Evolutionary conservation across 2,888 invertebrate species (phyloP).

Genomic region (Kuschelorhynchus macadamiae): DNA sequence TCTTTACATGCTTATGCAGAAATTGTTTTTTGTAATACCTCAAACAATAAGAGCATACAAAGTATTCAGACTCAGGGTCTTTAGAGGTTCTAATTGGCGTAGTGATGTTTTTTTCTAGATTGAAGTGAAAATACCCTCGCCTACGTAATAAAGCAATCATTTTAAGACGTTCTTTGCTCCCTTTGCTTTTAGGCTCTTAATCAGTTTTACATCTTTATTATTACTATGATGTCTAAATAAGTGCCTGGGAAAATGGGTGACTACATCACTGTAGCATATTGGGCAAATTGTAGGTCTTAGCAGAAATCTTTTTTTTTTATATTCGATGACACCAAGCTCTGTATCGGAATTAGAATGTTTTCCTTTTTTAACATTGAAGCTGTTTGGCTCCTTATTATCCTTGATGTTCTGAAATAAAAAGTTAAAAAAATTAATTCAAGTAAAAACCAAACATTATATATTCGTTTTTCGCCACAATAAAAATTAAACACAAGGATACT

Average conservation of each 20-base stretch:
- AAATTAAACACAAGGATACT: too few relatives aligned
- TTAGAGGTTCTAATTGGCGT: constrained; percentile 46
- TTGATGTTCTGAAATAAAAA: too few relatives aligned
- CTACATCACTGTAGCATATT: constrained; percentile 46
- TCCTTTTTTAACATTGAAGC: too few relatives aligned
- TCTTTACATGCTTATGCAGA: constrained; percentile 48
- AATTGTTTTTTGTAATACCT: constrained; percentile 45
- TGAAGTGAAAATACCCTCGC: constrained; percentile 43
- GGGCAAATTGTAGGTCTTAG: constrained; percentile 50
- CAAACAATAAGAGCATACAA: constrained; percentile 44
- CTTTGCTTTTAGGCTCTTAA: constrained; percentile 37
- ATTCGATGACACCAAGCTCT: too few relatives aligned
- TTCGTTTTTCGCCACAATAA: too few relatives aligned
- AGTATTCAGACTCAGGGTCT: constrained; percentile 38
- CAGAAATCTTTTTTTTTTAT: constrained; percentile 29
- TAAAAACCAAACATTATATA: too few relatives aligned
- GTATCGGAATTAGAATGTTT: too few relatives aligned
- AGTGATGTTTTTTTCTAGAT: constrained; percentile 36
- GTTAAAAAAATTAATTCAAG: too few relatives aligned
- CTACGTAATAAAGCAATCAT: constrained; percentile 32
- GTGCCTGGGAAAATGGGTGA: constrained; percentile 48
- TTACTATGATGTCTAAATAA: constrained; percentile 44
- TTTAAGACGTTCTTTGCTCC: constrained; percentile 44
- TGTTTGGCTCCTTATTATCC: too few relatives aligned
- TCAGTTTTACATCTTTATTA: constrained; percentile 33